These are phyloP conservation scores for Fragum sueziense DNA, from an alignment of 2,888 invertebrate species.

Conservation along the genomic window DNA sequence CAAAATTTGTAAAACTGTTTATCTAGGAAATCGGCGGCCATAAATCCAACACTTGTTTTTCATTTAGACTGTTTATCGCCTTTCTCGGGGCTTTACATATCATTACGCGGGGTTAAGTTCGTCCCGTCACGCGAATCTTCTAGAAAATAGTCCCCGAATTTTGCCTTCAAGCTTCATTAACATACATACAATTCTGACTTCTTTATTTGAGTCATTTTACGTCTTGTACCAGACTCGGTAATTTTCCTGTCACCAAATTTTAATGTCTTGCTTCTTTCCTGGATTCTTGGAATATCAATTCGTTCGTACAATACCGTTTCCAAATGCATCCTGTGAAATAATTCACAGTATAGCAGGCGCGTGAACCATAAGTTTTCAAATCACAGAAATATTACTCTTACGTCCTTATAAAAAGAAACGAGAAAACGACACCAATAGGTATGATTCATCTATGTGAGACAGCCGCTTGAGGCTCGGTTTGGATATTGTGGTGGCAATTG, in stretches of 20 bases:
- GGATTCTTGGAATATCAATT: too few relatives aligned
- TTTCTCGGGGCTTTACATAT: constrained; percentile 11
- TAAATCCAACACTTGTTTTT: constrained; percentile 25
- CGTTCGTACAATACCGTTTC: too few relatives aligned
- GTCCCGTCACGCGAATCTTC: constrained; percentile 11
- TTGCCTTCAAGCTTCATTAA: constrained; percentile 11
- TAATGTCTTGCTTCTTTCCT: background rate
- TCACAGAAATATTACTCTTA: too few relatives aligned
- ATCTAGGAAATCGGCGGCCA: constrained; percentile 1
- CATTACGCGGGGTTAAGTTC: constrained; percentile 17
- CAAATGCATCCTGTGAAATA: too few relatives aligned
- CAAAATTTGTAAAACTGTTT: too few relatives aligned
- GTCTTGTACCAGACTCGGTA: background rate
- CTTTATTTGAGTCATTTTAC: constrained; percentile 2
- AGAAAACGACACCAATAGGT: too few relatives aligned
- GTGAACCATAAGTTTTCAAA: too few relatives aligned
- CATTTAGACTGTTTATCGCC: constrained; percentile 25
- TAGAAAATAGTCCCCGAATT: background rate
- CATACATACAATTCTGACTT: constrained; percentile 7
- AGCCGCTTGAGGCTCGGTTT: too few relatives aligned
- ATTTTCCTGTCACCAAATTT: background rate
- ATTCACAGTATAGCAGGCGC: too few relatives aligned
- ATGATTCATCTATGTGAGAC: too few relatives aligned
- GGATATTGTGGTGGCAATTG: too few relatives aligned
- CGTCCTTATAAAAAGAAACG: too few relatives aligned